A percentile compares a stretch with the other conserved stretches of the same genome.
phyloP scores from a whole-genome alignment of 2,113 vertebrate species.

The Phoenicopterus ruber region DNA sequence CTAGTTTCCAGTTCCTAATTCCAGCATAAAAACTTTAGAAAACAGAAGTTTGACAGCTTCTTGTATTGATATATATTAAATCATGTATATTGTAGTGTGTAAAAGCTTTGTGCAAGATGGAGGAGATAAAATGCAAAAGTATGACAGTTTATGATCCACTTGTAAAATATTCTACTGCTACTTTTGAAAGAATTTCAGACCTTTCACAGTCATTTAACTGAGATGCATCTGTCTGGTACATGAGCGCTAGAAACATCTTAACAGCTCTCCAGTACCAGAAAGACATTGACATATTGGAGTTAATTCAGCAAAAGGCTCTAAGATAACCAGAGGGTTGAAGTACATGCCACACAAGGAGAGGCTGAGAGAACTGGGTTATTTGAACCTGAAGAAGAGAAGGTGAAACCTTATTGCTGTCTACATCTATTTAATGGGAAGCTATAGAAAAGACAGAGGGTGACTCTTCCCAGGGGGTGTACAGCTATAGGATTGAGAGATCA shows the following conservation, averaged over 20 bases:
- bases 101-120: not conserved
- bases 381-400: not conserved
- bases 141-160: not conserved
- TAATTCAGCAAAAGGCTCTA: not conserved
- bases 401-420: not conserved
- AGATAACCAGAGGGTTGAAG: not conserved
- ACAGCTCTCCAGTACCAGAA: not conserved
- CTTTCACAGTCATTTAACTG: not conserved
- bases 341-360: not conserved
- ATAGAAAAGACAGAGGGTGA: not conserved
- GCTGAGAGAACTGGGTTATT: not conserved
- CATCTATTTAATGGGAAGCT: not conserved
- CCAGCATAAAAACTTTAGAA: not conserved
- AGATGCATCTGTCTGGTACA: not conserved
- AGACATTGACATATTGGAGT: not conserved
- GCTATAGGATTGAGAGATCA: not conserved
- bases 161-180: not conserved
- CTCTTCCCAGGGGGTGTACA: not conserved
- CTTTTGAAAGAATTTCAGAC: not conserved
- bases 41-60: slow-evolving; percentile 9
- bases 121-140: not conserved
- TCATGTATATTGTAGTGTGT: not conserved
- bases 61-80: not conserved
- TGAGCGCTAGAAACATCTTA: not conserved
- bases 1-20: slow-evolving; percentile 33